Evolutionary conservation across 1,140 invertebrate species (phyloP).

Genomic region (Musca vetustissima): DNA sequence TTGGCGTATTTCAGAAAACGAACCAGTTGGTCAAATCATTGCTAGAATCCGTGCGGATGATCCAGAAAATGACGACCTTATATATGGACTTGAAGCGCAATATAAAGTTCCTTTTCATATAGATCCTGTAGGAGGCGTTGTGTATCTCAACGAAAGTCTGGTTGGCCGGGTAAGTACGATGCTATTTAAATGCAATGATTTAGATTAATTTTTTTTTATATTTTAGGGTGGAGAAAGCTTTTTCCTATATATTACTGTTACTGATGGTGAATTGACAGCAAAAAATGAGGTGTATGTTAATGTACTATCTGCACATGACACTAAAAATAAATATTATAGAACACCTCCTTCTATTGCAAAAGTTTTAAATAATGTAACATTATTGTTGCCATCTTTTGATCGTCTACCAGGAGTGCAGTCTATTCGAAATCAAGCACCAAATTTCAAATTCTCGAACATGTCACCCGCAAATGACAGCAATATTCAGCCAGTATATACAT

Average conservation of each 20-base stretch:
- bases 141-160: slow-evolving; percentile 71
- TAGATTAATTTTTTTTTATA: background rate
- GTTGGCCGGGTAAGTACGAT: slow-evolving; percentile 63
- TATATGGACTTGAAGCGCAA: slow-evolving; percentile 65
- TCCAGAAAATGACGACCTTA: slow-evolving; percentile 63
- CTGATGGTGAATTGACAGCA: slow-evolving; percentile 66
- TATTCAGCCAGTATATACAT: background rate
- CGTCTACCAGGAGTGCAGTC: slow-evolving; percentile 44
- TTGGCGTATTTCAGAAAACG: slow-evolving; percentile 68
- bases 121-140: slow-evolving; percentile 67
- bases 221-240: slow-evolving; percentile 68
- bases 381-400: slow-evolving; percentile 43
- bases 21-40: slow-evolving; percentile 66
- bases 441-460: slow-evolving; percentile 32
- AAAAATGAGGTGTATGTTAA: slow-evolving; percentile 74
- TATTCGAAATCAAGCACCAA: slow-evolving; percentile 40
- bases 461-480: slow-evolving; percentile 27
- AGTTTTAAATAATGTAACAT: slow-evolving; percentile 49
- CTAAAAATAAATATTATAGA: slow-evolving; percentile 31
- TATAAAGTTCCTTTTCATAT: slow-evolving; percentile 65
- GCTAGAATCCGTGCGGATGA: slow-evolving; percentile 63
- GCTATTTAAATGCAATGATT: background rate
- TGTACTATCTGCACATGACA: slow-evolving; percentile 55
- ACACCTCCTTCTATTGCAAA: slow-evolving; percentile 43
- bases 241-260: slow-evolving; percentile 70